Base-by-base conservation (phyloP, 2,113 vertebrate species). In the Alligator sinensis region DNA sequence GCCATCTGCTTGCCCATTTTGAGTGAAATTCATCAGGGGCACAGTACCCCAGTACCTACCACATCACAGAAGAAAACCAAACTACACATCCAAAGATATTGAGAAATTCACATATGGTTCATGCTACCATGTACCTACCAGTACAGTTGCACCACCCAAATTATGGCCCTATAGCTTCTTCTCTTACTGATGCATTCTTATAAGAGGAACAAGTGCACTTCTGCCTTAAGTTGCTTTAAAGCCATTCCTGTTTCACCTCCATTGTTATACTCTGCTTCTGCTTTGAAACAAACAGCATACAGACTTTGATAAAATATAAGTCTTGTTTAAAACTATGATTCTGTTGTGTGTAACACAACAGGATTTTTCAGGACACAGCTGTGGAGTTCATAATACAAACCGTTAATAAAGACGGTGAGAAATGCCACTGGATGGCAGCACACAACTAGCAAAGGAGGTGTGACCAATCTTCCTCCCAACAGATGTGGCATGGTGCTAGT, bases 211-310 rank as follows among this genome's bases (percentile, higher is more conserved):
- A 17, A 47, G 13, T 2, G 4, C 34, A 55, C 34, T 15, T 18
- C 25, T 15, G 1, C 17, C 34, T 79, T 54, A 15, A 61, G 74
- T 12, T 80, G 55, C 19, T 22, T 1, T 22, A 13, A 28, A 72
- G 28, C 47, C 79, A 1, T 1, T 86, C 8, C 2, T 13, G 58
- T 64, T 30, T 58, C 0, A 0, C 9, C 77, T 17, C 2, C 8
- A 11, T 2, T 38, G 9, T 11, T 70, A 6, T 47, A 47, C 4
- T 16, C 3, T 15, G 47, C 30, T 84, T 86, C 75, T 84, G 34
- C 89, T 57, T n/a, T 11, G 21, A 11, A 82, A 30, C 13, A 84
- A 75, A 70, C 0, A 8, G 11, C 3, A 3, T 5, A 55, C 1
- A 8, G 11, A 80, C 55, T 24, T 91, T 86, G 62, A 1, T 17